Evolutionary conservation across 2,113 vertebrate genomes (phyloP).

Genomic region (Carollia perspicillata): DNA sequence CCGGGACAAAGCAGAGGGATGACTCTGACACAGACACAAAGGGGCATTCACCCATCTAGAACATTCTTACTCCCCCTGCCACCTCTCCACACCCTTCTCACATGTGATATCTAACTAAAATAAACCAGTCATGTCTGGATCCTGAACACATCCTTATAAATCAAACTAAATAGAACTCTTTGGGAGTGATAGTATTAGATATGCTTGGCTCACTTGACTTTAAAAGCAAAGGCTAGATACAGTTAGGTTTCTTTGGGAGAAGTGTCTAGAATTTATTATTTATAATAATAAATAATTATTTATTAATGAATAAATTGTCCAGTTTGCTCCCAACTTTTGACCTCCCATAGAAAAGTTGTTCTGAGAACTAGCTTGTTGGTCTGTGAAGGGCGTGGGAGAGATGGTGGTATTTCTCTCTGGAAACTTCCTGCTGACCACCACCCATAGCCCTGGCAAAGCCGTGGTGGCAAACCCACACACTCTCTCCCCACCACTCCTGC

Average conservation of each 20-base stretch:
- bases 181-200: neutral
- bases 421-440: neutral
- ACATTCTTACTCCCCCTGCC: neutral
- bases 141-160: neutral
- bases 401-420: neutral
- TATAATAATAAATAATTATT: neutral
- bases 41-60: too few relatives aligned
- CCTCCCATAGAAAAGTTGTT: neutral
- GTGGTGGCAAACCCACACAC: neutral
- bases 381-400: neutral
- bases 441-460: neutral
- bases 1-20: neutral
- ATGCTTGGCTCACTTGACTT: neutral
- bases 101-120: neutral
- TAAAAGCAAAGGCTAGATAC: neutral
- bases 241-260: neutral
- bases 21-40: neutral
- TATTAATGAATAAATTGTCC: neutral
- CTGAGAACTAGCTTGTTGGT: neutral
- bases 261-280: neutral
- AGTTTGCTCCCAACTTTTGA: neutral
- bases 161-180: neutral
- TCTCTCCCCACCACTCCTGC: neutral
- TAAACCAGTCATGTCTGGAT: neutral
- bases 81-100: neutral